phyloP scores from a whole-genome alignment of 1,140 invertebrate species.

The Sitophilus oryzae region DNA sequence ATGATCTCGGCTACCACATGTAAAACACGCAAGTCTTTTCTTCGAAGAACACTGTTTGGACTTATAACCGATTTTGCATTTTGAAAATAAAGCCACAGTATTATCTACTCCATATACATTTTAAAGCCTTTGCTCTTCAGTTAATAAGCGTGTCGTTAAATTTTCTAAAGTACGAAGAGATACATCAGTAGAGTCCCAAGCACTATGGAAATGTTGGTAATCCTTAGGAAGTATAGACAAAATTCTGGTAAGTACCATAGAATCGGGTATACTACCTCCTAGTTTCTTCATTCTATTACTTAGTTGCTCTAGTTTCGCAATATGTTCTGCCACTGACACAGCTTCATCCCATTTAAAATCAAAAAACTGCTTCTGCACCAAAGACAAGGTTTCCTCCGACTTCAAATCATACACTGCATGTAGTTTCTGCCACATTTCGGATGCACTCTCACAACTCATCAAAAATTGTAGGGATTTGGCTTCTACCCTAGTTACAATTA shows the following conservation, averaged over 20 bases:
- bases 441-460: no score
- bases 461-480: constrained; percentile 30
- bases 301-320: constrained; percentile 25
- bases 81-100: background rate
- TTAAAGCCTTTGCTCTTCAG: constrained; percentile 3
- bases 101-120: background rate
- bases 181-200: constrained; percentile 23
- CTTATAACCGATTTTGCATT: background rate
- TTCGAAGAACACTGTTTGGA: background rate
- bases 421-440: no score
- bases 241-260: no score
- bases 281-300: constrained; percentile 22
- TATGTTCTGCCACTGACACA: constrained; percentile 24
- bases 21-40: background rate
- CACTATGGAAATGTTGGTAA: no score
- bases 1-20: constrained; percentile 7
- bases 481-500: constrained; percentile 31
- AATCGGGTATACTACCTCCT: no score
- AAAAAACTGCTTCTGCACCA: constrained; percentile 39
- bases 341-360: no score
- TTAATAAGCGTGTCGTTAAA: constrained; percentile 6
- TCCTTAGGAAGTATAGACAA: no score
- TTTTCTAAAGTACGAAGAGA: constrained; percentile 17
- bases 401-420: constrained; percentile 34
- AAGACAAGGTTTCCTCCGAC: constrained; percentile 36